phyloP scores from a whole-genome alignment of 2,113 vertebrate genomes.

The Dolichallabes microphthalmus region DNA sequence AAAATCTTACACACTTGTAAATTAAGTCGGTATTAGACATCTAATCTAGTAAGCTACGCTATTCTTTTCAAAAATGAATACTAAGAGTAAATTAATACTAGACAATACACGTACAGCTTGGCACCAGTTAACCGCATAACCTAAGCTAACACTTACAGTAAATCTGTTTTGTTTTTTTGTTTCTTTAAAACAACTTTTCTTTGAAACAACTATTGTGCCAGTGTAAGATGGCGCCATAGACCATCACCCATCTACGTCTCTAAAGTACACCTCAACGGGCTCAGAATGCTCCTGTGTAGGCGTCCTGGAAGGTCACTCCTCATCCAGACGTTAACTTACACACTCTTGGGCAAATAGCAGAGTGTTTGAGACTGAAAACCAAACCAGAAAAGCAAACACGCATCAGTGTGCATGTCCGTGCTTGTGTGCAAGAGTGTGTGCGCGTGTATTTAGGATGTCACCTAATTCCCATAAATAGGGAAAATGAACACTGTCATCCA shows the following conservation, averaged over 20 bases:
- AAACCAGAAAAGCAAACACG: background rate
- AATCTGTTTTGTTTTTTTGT: background rate
- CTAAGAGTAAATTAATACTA: background rate
- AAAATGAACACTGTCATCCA: too few species aligned
- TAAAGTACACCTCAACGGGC: background rate
- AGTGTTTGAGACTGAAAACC: background rate
- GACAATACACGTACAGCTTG: background rate
- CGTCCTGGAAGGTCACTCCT: background rate
- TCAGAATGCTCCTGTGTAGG: background rate
- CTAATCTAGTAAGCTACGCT: background rate
- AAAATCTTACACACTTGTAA: background rate
- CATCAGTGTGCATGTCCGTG: background rate
- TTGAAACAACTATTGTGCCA: background rate
- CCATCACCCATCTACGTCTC: background rate
- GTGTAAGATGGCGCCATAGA: background rate
- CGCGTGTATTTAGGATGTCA: background rate
- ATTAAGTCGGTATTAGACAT: background rate
- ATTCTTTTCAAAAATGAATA: background rate
- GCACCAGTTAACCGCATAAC: background rate
- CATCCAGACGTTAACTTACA: slow-evolving; percentile 31
- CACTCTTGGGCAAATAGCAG: too few species aligned
- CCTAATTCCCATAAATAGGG: too few species aligned
- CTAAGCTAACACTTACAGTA: background rate
- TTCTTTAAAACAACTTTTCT: background rate
- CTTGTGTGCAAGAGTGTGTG: background rate